Conservation (phyloP, 2,888 invertebrate genomes). For the Zhuqinia jingwanae region DNA sequence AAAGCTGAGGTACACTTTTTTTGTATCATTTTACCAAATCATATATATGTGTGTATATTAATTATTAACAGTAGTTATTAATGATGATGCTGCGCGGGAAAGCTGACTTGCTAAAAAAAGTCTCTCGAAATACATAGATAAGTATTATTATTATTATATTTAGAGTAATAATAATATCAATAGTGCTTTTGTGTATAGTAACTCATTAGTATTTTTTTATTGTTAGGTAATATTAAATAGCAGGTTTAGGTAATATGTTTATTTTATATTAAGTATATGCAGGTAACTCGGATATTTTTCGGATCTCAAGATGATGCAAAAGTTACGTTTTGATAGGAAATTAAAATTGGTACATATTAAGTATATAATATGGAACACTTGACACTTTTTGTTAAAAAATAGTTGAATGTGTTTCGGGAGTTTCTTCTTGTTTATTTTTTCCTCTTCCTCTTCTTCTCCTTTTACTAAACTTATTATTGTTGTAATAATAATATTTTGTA, state of each 20-base stretch:
- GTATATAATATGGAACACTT: too few species aligned
- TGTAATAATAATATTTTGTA: too few species aligned
- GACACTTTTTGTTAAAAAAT: not conserved
- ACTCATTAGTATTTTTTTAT: too few species aligned
- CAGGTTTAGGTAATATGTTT: too few species aligned
- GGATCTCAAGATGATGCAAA: conserved; percentile 48
- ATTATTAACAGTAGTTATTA: conserved; percentile 34
- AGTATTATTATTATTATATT: conserved; percentile 3
- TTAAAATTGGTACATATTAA: not conserved
- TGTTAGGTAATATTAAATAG: not conserved
- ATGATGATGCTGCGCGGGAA: conserved; percentile 16
- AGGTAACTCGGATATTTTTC: conserved; percentile 70
- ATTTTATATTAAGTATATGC: conserved; percentile 59
- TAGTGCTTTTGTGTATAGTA: conserved; percentile 14
- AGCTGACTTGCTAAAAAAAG: conserved; percentile 36
- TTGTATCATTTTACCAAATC: conserved; percentile 53
- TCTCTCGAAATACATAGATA: not conserved
- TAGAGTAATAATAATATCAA: not conserved
- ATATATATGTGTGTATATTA: conserved; percentile 8
- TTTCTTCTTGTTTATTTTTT: too few species aligned
- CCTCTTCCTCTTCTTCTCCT: too few species aligned
- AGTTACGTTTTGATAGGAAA: not conserved
- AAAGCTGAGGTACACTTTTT: conserved; percentile 72
- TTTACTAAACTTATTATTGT: not conserved
- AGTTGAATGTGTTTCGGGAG: conserved; percentile 12